Evolutionary conservation across 2,888 invertebrate species (phyloP), one percentile per base, ranked within the genome.

Genomic region (Melanargia galathea): DNA sequence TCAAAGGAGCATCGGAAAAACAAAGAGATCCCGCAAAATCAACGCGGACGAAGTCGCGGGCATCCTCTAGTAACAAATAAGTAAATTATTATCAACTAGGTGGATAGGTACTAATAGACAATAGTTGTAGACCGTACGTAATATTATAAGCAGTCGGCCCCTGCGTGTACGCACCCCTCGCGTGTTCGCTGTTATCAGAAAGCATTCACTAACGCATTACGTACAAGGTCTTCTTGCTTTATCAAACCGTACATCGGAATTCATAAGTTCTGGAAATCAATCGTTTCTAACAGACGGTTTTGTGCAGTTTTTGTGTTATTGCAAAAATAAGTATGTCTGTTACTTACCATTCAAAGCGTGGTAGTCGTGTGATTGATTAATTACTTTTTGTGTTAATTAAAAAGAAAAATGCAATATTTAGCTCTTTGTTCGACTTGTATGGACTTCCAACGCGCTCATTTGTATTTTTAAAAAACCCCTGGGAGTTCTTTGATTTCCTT

Each of bases 211-310:
- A 60, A 62, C 62, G 65, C 65, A 63, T 69, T 70, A 70, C 65
- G 58, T 64, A 70, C 72, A 73, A 73, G 73, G 73, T 70, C 71
- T 71, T 73, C 71, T 73, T 73, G 71, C 68, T 71, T 70, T 71
- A 72, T 74, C 70, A 73, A 66, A 70, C 58, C 62, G 63, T 63
- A 63, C 65, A 68, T 65, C 55, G 68, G 64, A 51, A 66, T 67
- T 64, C 62, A 68, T 63, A 63, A 60, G 66, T 70, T 66, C 64
- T 65, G 72, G 71, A 72, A 70, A 69, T 67, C 57, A 64, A 69
- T 69, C 51, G 65, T 71, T 71, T 69, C 54, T 59, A 60, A 52
- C 54, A 16, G 58, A 55, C 63, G 52, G 54, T 62, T 62, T 13
- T 59, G 52, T 63, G 65, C 43, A 55, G 63, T 69, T 62, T 68